Percentiles rank a stretch among this genome's conserved stretches.
Evolutionary conservation across 64 coral and sea anemone genomes (phyloP).

Genomic region (Trachythela sp.): DNA sequence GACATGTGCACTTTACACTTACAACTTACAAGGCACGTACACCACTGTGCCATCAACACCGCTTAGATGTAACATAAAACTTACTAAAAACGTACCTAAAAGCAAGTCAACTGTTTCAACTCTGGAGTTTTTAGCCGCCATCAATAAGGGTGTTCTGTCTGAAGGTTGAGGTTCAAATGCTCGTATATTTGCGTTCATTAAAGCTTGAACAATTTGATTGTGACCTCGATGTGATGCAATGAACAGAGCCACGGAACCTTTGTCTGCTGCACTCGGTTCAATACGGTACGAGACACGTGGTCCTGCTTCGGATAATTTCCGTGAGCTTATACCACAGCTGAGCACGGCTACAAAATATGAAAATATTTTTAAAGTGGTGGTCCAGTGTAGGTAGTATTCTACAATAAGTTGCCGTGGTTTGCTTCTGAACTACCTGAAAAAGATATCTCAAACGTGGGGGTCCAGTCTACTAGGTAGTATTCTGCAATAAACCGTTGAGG

Average conservation of each 20-base stretch:
- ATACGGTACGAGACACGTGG: background rate
- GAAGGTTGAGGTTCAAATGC: constrained; percentile 19
- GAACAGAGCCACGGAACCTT: background rate
- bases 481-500: too few species aligned
- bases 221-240: background rate
- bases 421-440: too few species aligned
- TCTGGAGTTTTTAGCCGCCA: constrained; percentile 6
- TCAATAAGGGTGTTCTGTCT: background rate
- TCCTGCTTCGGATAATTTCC: background rate
- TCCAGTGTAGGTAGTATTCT: too few species aligned
- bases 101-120: constrained; percentile 23
- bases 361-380: too few species aligned
- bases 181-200: background rate
- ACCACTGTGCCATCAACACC: too few species aligned
- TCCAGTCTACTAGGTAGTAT: too few species aligned
- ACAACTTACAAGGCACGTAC: background rate
- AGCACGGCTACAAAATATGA: background rate
- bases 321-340: background rate
- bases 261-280: background rate
- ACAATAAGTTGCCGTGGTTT: too few species aligned
- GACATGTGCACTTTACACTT: background rate
- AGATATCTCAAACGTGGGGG: too few species aligned
- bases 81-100: background rate
- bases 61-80: too few species aligned
- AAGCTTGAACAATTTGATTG: background rate